These are phyloP conservation scores for Aphidius colemani DNA, from an alignment of 2,888 invertebrate genomes.

Conservation along the genomic window DNA sequence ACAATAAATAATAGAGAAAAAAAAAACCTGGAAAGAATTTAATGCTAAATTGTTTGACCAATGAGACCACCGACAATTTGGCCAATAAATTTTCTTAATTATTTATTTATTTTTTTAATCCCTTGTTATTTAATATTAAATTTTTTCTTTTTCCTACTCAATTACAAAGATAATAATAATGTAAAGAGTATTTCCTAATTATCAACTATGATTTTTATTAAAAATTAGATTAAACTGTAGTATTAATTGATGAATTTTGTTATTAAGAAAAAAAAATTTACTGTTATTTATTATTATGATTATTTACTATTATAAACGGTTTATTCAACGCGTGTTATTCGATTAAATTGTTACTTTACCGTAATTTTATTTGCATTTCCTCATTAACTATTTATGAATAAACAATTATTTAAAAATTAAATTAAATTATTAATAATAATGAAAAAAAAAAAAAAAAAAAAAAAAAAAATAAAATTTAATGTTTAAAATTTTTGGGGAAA, in stretches of 20 bases:
- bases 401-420: too few relatives aligned
- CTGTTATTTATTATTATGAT: conserved; percentile 20
- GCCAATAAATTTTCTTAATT: neutral
- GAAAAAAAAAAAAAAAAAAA: too few relatives aligned
- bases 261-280: conserved; percentile 1
- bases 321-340: conserved; percentile 19
- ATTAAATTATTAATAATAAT: too few relatives aligned
- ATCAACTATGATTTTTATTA: too few relatives aligned
- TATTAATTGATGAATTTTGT: neutral
- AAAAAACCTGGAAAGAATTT: too few relatives aligned
- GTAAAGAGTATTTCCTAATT: conserved; percentile 6
- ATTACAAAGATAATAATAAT: conserved; percentile 13
- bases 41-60: neutral
- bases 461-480: too few relatives aligned
- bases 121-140: too few relatives aligned
- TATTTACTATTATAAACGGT: conserved; percentile 17
- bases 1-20: too few relatives aligned
- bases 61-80: neutral
- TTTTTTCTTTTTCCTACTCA: conserved; percentile 7
- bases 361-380: too few relatives aligned
- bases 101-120: too few relatives aligned
- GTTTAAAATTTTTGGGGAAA: neutral
- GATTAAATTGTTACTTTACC: conserved; percentile 6
- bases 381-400: conserved; percentile 20
- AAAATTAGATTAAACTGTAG: neutral